Conservation (phyloP, 1,140 invertebrate genomes). For the Hypothenemus hampei region DNA sequence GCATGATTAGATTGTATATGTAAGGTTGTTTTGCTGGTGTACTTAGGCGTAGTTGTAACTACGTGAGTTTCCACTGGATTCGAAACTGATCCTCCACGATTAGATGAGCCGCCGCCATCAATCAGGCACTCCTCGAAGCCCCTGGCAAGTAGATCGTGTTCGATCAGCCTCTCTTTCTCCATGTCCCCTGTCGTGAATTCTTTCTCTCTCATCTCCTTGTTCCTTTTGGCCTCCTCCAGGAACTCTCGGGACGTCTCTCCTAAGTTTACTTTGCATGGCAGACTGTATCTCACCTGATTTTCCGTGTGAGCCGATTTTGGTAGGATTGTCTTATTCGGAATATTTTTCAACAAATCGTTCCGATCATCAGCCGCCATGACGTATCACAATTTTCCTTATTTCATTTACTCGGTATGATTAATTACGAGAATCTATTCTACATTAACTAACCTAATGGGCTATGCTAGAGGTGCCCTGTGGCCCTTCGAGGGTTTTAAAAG, state of each 20-base stretch:
- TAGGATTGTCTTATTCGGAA: not conserved
- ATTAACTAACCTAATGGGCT: no score
- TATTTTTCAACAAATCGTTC: slow-evolving; percentile 27
- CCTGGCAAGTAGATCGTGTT: slow-evolving; percentile 34
- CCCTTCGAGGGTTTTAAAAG: no score
- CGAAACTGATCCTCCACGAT: not conserved
- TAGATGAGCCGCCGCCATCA: slow-evolving; percentile 10
- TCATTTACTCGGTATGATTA: no score
- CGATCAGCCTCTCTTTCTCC: slow-evolving; percentile 35
- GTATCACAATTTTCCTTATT: slow-evolving; percentile 15
- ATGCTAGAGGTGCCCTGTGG: no score
- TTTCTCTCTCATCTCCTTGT: slow-evolving; percentile 21
- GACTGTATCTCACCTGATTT: slow-evolving; percentile 30
- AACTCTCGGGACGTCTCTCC: slow-evolving; percentile 33
- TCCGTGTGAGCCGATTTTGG: not conserved
- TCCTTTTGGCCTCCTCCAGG: slow-evolving; percentile 32
- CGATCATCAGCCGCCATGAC: slow-evolving; percentile 21
- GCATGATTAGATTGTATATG: slow-evolving; percentile 21
- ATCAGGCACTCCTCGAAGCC: slow-evolving; percentile 16
- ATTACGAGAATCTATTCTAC: no score
- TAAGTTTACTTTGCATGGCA: slow-evolving; percentile 43
- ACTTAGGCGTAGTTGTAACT: slow-evolving; percentile 8
- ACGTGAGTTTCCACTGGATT: slow-evolving; percentile 9
- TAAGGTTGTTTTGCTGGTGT: slow-evolving; percentile 17
- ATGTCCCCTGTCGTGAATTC: slow-evolving; percentile 36